phyloP scores from a whole-genome alignment of 2,888 invertebrate genomes.

The Dynastes tityus region DNA sequence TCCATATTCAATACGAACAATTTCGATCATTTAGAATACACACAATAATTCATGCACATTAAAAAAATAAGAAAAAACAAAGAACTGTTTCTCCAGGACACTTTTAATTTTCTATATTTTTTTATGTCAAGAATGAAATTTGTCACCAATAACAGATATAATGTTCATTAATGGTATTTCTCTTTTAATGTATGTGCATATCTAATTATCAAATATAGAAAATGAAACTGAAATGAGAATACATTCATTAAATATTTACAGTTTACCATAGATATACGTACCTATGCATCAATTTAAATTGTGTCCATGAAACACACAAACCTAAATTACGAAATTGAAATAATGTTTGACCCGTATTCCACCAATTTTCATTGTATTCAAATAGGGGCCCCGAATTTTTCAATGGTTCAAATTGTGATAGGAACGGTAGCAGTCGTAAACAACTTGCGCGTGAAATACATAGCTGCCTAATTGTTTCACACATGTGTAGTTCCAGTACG shows the following conservation, averaged over 20 bases:
- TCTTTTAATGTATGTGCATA: too few species aligned
- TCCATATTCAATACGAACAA: too few species aligned
- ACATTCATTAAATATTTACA: background rate
- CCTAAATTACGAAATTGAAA: constrained; percentile 17
- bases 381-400: constrained; percentile 16
- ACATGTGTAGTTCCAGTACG: background rate
- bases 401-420: constrained; percentile 5
- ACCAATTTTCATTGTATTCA: constrained; percentile 31
- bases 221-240: constrained; percentile 4
- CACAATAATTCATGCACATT: too few species aligned
- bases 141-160: too few species aligned
- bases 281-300: background rate
- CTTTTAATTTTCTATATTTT: too few species aligned
- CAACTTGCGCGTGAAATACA: background rate
- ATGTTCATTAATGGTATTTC: too few species aligned
- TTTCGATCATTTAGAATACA: too few species aligned
- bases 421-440: constrained; percentile 1
- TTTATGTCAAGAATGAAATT: too few species aligned
- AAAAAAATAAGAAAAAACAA: too few species aligned
- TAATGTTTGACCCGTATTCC: constrained; percentile 14
- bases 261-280: background rate
- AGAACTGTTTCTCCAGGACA: too few species aligned
- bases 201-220: background rate
- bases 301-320: constrained; percentile 14
- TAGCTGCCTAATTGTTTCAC: constrained; percentile 14